These are phyloP conservation scores for Megastigmus dorsalis DNA, from an alignment of 2,888 invertebrate species.

Conservation along the genomic window DNA sequence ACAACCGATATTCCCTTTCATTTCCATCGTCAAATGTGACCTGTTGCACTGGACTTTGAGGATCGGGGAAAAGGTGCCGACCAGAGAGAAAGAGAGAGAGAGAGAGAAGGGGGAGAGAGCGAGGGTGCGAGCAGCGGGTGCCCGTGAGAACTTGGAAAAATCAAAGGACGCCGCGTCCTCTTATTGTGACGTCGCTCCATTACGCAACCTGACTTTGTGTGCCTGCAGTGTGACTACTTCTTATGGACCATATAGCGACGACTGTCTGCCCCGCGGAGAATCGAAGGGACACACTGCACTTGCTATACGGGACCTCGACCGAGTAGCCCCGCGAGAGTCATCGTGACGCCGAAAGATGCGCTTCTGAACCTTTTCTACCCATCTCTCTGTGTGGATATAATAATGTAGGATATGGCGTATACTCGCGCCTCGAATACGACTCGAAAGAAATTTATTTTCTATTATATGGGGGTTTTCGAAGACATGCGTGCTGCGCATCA, in stretches of 20 bases:
- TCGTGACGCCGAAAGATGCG: no score
- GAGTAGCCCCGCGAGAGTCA: conserved; percentile 15
- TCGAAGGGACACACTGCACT: conserved; percentile 14
- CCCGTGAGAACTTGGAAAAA: conserved; percentile 68
- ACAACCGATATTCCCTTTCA: not conserved
- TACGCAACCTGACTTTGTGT: conserved; percentile 69
- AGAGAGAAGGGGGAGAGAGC: conserved; percentile 25
- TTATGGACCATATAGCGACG: not conserved
- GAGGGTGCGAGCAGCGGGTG: conserved; percentile 58
- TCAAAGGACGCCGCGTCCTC: conserved; percentile 68
- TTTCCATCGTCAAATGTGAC: conserved; percentile 1
- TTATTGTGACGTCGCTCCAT: conserved; percentile 67
- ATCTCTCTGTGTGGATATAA: no score
- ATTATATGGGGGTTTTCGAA: conserved; percentile 7
- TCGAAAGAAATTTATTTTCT: conserved; percentile 34
- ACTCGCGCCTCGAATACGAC: conserved; percentile 24
- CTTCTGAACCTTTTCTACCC: no score
- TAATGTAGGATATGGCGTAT: not conserved
- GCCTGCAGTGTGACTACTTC: no score
- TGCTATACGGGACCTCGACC: not conserved
- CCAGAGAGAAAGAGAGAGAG: not conserved
- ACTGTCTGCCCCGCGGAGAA: conserved; percentile 1
- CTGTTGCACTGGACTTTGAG: conserved; percentile 11
- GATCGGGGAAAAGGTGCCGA: not conserved
- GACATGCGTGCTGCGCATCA: not conserved